phyloP scores from a whole-genome alignment of 1,140 invertebrate genomes.

The Sesamia nonagrioides region DNA sequence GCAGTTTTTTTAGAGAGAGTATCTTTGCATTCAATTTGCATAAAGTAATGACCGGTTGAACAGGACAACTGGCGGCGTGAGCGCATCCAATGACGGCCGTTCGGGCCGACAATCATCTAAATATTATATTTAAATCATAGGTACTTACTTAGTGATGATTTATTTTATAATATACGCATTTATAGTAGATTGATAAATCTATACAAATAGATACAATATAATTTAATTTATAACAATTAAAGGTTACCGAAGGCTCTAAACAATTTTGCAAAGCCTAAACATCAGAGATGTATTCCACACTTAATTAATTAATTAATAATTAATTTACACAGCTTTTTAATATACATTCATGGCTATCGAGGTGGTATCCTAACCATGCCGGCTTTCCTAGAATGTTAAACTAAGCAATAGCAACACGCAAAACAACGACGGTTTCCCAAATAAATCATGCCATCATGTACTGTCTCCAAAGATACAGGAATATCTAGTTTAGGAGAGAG shows the following conservation, averaged over 20 bases:
- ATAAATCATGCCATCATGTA: too few relatives aligned
- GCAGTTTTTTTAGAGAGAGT: neutral
- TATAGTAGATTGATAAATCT: too few relatives aligned
- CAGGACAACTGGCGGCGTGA: neutral
- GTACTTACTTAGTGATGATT: too few relatives aligned
- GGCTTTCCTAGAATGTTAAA: too few relatives aligned
- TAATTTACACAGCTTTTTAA: constrained; percentile 7
- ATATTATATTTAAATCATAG: too few relatives aligned
- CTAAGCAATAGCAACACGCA: constrained; percentile 9
- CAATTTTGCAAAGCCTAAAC: neutral
- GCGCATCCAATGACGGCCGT: neutral
- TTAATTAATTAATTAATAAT: constrained; percentile 20
- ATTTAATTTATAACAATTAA: too few relatives aligned
- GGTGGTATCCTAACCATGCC: neutral
- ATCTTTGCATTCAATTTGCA: neutral
- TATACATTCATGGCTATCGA: neutral
- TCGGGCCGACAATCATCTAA: too few relatives aligned
- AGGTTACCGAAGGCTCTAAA: neutral
- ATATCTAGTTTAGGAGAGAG: too few relatives aligned
- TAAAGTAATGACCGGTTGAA: neutral
- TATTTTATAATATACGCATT: too few relatives aligned
- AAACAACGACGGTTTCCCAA: neutral
- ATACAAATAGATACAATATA: too few relatives aligned
- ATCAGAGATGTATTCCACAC: neutral
- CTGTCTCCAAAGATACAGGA: too few relatives aligned